Evolutionary conservation across 1,140 invertebrate species (phyloP), one percentile per base, ranked within the genome.

Genomic region (Scaptomyza hsui): DNA sequence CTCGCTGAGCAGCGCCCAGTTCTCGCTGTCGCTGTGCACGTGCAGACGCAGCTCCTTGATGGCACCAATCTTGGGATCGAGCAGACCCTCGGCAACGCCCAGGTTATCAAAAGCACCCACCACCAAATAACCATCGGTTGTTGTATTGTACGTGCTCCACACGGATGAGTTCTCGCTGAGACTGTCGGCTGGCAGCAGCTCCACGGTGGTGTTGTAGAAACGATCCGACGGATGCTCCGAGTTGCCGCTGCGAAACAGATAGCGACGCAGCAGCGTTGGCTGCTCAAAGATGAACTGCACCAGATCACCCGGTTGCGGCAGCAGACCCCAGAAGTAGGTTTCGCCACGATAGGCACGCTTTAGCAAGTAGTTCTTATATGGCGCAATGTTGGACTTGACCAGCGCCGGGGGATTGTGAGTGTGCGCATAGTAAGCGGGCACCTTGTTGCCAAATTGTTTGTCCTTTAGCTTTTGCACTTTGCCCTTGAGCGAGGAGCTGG

Each of bases 401-500:
- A 92, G 92, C 0, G 97, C 96, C 4, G 96, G 93, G 9, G 96
- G 95, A 49, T 96, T 96, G 90, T 97, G 97, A n/a, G 94, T 93
- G 75, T 97, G 96, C 0, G 96, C 94, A 85, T 95, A 96, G 91
- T 95, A 97, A 9, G 97, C 92, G 12, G 95, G 94, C 21, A 97
- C 93, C 91, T 97, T 97, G 52, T 64, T 85, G 7, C 97, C 97
- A 92, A 98, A 99, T 83, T 98, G 96, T 89, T 96, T 96, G 91
- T 99, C 97, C 96, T 98, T 98, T 0, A 99, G 92, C 92, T 98
- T 98, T 90, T 99, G 98, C 48, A 99, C 96, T 94, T 99, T 99
- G 65, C 98, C 98, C 92, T 96, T 97, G 0, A 99, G 93, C 0
- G 98, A 99, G 0, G 98, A 99, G 89, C 98, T 97, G 4, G 96